phyloP scores from a whole-genome alignment of 2,797 vertebrate species.

The Manis crassicaudata region DNA sequence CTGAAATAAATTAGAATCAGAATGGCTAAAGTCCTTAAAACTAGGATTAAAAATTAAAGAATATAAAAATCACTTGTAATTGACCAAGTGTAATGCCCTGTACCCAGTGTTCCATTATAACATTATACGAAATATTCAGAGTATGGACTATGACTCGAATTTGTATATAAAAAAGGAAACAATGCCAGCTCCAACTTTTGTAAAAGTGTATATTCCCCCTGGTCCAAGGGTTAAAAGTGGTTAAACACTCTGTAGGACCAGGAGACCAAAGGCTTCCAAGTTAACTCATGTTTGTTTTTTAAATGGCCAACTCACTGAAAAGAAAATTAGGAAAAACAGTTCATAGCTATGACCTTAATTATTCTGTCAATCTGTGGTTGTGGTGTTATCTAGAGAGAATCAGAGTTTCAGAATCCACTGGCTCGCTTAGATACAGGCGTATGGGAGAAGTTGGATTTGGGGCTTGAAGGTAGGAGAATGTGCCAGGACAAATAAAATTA shows the following conservation, averaged over 20 bases:
- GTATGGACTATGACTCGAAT: not conserved
- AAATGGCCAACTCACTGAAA: not conserved
- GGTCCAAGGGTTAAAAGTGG: not conserved
- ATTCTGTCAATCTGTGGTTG: not conserved
- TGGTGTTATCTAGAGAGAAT: not conserved
- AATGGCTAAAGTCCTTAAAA: not conserved
- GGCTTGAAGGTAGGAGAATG: not conserved
- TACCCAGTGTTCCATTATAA: not conserved
- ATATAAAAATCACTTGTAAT: conserved; percentile 49
- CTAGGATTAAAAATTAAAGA: conserved; percentile 26
- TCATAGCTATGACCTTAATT: not conserved
- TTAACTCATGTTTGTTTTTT: not conserved
- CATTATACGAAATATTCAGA: not conserved
- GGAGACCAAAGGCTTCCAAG: not conserved
- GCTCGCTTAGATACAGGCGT: not conserved
- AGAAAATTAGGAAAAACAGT: conserved; percentile 2
- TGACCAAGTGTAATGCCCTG: not conserved
- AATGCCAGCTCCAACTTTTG: not conserved
- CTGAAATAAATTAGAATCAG: conserved; percentile 12
- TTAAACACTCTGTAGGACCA: not conserved
- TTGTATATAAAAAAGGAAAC: not conserved
- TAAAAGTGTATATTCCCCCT: not conserved
- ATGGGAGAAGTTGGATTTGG: not conserved
- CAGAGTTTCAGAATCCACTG: not conserved
- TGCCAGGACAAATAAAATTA: not conserved